Percentiles rank a stretch among this genome's conserved stretches.
These are phyloP conservation scores for Benitochromis conjunctus DNA, from an alignment of 2,113 vertebrate genomes.

Conservation along the genomic window DNA sequence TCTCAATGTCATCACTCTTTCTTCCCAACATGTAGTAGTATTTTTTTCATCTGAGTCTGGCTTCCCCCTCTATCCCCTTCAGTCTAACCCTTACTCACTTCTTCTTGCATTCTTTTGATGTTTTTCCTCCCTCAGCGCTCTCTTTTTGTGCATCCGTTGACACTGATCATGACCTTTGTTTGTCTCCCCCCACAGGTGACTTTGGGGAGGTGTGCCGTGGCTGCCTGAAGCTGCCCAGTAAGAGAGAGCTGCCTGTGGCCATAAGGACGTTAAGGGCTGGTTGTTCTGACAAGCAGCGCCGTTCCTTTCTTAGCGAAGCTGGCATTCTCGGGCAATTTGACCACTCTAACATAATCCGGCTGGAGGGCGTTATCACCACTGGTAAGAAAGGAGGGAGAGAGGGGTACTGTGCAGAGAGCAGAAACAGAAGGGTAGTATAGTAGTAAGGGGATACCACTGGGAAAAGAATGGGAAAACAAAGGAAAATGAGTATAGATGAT, in stretches of 20 bases:
- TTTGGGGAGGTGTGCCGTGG: constrained; percentile 89
- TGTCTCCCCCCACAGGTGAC: constrained; percentile 74
- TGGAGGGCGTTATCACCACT: constrained; percentile 91
- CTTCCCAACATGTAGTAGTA: background rate
- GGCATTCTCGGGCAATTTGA: constrained; percentile 94
- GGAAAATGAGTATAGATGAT: background rate
- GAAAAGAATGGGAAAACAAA: background rate
- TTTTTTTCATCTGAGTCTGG: background rate
- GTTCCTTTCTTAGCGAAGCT: constrained; percentile 84
- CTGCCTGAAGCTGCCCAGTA: constrained; percentile 89
- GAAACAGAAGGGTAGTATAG: background rate
- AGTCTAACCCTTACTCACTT: background rate
- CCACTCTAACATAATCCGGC: constrained; percentile 86
- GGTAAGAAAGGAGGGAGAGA: constrained; percentile 64
- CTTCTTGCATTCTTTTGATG: background rate
- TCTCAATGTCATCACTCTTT: constrained; percentile 4
- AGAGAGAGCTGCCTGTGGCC: constrained; percentile 86
- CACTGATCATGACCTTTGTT: background rate
- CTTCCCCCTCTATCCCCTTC: background rate
- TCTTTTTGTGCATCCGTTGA: background rate
- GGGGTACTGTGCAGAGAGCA: background rate
- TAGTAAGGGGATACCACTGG: background rate
- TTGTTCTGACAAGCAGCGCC: constrained; percentile 84
- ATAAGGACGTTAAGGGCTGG: constrained; percentile 84
- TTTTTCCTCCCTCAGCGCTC: background rate